Evolutionary conservation across 2,797 vertebrate genomes (phyloP).

Genomic region (Helicolenus hilgendorfi): DNA sequence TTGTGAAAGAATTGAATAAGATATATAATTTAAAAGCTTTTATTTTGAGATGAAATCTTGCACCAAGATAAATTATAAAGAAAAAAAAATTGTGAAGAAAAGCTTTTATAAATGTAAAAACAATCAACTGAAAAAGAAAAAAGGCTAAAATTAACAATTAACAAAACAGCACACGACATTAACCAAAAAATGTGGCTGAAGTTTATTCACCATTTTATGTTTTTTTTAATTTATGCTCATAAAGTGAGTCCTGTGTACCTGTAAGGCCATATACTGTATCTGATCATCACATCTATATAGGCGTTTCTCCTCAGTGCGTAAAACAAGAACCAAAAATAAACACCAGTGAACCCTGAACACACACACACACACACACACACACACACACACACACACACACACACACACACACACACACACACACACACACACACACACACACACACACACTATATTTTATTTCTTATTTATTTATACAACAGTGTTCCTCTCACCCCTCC

Average conservation of each 20-base stretch:
- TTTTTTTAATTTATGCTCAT: not conserved
- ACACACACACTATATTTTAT: not conserved
- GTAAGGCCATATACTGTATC: too few species aligned
- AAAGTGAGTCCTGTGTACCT: too few species aligned
- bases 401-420: too few species aligned
- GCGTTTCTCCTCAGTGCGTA: slow-evolving; percentile 49
- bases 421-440: too few species aligned
- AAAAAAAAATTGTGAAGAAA: not conserved
- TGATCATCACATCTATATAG: slow-evolving; percentile 7
- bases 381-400: not conserved
- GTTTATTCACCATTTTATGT: not conserved
- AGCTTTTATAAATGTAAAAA: not conserved
- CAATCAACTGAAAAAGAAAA: not conserved
- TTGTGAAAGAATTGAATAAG: not conserved
- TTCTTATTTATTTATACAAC: not conserved
- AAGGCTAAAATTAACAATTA: not conserved
- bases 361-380: not conserved
- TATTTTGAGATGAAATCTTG: not conserved
- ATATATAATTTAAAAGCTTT: not conserved
- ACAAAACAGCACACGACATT: not conserved
- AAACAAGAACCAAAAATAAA: slow-evolving; percentile 70
- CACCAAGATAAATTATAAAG: not conserved
- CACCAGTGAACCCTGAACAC: not conserved
- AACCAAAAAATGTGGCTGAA: not conserved
- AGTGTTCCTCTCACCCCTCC: not conserved